A percentile compares a stretch with the other conserved stretches of the same genome.
Conservation (phyloP, 1,140 invertebrate genomes). For the Drosophila tropicalis region DNA sequence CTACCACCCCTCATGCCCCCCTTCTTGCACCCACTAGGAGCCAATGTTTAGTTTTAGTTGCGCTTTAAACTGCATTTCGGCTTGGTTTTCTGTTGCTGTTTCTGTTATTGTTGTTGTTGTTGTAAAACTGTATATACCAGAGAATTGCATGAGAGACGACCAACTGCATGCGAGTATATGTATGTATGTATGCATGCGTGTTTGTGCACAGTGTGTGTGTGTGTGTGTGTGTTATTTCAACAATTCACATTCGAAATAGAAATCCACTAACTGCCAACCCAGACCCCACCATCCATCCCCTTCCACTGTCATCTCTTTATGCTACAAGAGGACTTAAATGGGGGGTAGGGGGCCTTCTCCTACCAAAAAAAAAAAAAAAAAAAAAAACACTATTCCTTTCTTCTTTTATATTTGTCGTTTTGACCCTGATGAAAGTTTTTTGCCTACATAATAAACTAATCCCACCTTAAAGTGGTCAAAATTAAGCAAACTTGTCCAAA, state of each 20-base stretch:
- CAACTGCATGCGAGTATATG: neutral
- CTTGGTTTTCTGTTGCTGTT: slow-evolving; percentile 41
- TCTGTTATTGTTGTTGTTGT: slow-evolving; percentile 25
- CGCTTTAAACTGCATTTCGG: slow-evolving; percentile 78
- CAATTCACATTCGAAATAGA: slow-evolving; percentile 48
- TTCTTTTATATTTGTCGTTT: too few relatives aligned
- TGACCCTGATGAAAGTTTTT: too few relatives aligned
- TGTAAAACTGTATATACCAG: slow-evolving; percentile 64
- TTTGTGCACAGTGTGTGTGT: too few relatives aligned
- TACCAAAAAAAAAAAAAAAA: too few relatives aligned
- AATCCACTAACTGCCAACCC: slow-evolving; percentile 22
- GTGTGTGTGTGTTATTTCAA: slow-evolving; percentile 44
- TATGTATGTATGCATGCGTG: slow-evolving; percentile 1
- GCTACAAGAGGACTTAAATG: too few relatives aligned
- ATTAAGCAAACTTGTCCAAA: too few relatives aligned
- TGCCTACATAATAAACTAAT: too few relatives aligned
- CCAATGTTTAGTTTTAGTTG: slow-evolving; percentile 78
- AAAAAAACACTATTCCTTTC: too few relatives aligned
- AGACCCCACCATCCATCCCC: neutral
- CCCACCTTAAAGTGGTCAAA: too few relatives aligned
- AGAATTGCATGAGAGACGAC: slow-evolving; percentile 24
- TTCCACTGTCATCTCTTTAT: neutral
- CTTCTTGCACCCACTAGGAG: slow-evolving; percentile 46
- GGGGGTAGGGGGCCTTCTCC: too few relatives aligned
- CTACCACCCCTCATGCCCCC: neutral